phyloP scores from a whole-genome alignment of 1,140 invertebrate genomes.

The Ridgeia piscesae region DNA sequence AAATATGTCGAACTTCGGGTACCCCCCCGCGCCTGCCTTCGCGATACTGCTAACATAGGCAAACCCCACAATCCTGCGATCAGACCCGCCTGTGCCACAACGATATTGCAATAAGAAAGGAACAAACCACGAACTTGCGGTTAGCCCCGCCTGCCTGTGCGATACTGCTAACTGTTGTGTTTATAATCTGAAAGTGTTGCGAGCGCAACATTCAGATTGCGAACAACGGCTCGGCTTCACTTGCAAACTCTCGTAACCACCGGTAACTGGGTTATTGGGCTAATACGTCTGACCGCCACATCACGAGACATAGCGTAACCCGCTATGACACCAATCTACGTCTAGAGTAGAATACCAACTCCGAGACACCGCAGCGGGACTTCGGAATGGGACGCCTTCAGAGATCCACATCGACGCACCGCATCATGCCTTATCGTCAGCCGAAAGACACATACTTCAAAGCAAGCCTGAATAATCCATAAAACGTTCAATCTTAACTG shows the following conservation, averaged over 20 bases:
- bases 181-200: too few relatives aligned
- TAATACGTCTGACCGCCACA: background rate
- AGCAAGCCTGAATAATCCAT: background rate
- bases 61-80: too few relatives aligned
- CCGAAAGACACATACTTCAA: background rate
- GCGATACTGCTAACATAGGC: too few relatives aligned
- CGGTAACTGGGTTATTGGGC: background rate
- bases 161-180: too few relatives aligned
- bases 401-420: background rate
- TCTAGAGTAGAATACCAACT: background rate
- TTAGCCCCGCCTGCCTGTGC: too few relatives aligned
- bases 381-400: background rate
- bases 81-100: too few relatives aligned
- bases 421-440: background rate
- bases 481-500: background rate
- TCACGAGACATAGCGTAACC: background rate
- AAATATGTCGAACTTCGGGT: too few relatives aligned
- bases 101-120: too few relatives aligned
- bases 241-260: background rate
- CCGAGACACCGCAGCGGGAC: background rate
- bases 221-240: too few relatives aligned
- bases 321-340: background rate
- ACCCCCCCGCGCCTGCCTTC: too few relatives aligned
- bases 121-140: too few relatives aligned
- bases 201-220: too few relatives aligned